Evolutionary conservation across 2,113 vertebrate genomes (phyloP).

Genomic region (Chloropsis cyanopogon): DNA sequence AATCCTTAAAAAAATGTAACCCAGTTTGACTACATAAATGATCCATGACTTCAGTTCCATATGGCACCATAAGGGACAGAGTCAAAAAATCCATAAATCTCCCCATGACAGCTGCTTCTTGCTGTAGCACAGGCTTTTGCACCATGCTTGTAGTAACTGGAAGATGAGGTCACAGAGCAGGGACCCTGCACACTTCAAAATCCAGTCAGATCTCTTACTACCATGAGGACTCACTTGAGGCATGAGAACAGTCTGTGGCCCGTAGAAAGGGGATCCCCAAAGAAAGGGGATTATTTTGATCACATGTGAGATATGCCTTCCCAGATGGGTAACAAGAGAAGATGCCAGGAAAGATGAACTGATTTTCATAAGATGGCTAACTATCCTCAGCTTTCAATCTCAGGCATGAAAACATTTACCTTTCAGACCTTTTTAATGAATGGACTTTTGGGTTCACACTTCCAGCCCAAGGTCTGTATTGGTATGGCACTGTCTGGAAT

Average conservation of each 20-base stretch:
- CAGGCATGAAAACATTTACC: not conserved
- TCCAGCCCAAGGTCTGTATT: not conserved
- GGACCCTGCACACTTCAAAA: not conserved
- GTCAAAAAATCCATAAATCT: not conserved
- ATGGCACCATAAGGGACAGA: accelerated
- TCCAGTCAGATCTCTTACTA: not conserved
- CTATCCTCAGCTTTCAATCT: not conserved
- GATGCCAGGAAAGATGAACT: not conserved
- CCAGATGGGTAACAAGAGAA: not conserved
- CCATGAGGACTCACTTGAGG: not conserved
- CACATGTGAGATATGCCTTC: not conserved
- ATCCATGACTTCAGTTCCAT: not conserved
- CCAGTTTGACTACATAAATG: not conserved
- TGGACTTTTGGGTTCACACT: not conserved
- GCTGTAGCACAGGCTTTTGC: not conserved
- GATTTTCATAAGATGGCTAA: not conserved
- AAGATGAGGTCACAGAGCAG: not conserved
- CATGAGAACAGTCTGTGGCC: not conserved
- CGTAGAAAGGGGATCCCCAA: not conserved
- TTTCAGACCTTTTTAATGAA: not conserved
- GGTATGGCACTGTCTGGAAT: not conserved
- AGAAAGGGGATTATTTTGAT: not conserved
- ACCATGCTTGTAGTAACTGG: not conserved
- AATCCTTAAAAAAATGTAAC: not conserved
- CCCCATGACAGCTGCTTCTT: not conserved